Conservation (phyloP, 2,113 vertebrate species). For the Acanthisitta chloris region DNA sequence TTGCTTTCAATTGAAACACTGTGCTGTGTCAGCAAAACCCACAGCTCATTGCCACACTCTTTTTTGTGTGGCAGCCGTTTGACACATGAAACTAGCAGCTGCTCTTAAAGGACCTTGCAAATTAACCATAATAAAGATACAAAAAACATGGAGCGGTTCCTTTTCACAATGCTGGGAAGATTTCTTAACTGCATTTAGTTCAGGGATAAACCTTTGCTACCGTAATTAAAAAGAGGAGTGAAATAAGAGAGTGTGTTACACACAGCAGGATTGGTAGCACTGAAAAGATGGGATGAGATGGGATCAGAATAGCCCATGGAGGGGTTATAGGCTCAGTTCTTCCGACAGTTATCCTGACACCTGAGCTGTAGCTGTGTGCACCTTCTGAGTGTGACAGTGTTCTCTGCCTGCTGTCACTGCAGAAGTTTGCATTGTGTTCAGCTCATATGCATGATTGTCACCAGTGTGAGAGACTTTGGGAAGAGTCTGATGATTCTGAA, state of each 20-base stretch:
- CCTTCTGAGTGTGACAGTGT: background rate
- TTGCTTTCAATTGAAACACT: constrained; percentile 40
- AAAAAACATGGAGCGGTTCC: constrained; percentile 1
- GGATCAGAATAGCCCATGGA: background rate
- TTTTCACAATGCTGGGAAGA: background rate
- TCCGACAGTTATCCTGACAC: background rate
- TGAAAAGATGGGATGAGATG: background rate
- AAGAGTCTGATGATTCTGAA: background rate
- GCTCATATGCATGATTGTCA: background rate
- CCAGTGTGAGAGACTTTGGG: background rate
- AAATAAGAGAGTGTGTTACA: background rate
- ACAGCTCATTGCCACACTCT: background rate
- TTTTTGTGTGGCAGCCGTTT: constrained; percentile 42
- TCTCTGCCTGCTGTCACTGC: background rate
- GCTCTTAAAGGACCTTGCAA: constrained; percentile 44
- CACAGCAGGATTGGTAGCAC: background rate
- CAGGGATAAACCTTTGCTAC: background rate
- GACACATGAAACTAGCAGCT: constrained; percentile 52
- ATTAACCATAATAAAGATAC: background rate
- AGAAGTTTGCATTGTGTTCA: background rate
- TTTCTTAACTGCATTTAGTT: constrained; percentile 18
- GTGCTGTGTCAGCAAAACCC: constrained; percentile 55
- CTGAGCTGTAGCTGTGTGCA: background rate
- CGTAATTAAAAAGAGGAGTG: constrained; percentile 3
- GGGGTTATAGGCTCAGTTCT: background rate